A percentile compares a stretch with the other conserved stretches of the same genome.
Conservation (phyloP, 2,113 vertebrate genomes). For the Leptobrachium leishanense region DNA sequence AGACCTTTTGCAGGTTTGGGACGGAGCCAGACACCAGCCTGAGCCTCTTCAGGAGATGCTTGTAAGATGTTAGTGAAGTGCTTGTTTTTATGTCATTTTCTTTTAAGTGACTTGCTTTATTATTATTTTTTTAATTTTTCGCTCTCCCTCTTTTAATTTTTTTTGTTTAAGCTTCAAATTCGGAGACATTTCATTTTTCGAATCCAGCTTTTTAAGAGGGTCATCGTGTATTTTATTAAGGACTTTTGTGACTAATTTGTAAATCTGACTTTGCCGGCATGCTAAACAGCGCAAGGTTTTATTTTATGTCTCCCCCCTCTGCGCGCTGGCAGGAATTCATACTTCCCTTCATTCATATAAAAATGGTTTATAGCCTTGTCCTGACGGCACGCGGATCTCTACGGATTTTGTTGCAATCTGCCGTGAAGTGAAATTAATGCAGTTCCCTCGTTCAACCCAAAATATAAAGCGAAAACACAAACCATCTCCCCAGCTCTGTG, state of each 20-base stretch:
- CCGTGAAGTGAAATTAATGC: background rate
- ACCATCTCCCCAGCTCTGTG: no score
- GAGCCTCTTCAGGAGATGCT: conserved; percentile 27
- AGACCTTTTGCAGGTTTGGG: conserved; percentile 44
- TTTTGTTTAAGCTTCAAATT: conserved; percentile 38
- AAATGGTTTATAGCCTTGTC: conserved; percentile 1
- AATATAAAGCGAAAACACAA: background rate
- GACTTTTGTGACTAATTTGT: background rate
- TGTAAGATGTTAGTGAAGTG: conserved; percentile 48
- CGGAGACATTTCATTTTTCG: conserved; percentile 13
- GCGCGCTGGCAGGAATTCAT: background rate
- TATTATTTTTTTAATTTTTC: background rate
- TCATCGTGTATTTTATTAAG: conserved; percentile 20
- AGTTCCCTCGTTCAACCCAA: background rate
- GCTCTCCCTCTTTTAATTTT: background rate
- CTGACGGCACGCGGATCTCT: background rate
- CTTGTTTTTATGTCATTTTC: conserved; percentile 18
- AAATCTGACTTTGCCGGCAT: background rate
- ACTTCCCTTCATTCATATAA: background rate
- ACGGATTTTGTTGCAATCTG: background rate
- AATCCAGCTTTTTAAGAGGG: conserved; percentile 21
- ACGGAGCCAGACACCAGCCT: conserved; percentile 24
- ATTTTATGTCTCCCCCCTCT: background rate
- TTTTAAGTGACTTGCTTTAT: conserved; percentile 21
- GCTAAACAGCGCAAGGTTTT: background rate